Percentiles rank a stretch among this genome's conserved stretches.
These are phyloP conservation scores for Coleophora deauratella DNA, from an alignment of 2,888 invertebrate genomes.

Conservation along the genomic window DNA sequence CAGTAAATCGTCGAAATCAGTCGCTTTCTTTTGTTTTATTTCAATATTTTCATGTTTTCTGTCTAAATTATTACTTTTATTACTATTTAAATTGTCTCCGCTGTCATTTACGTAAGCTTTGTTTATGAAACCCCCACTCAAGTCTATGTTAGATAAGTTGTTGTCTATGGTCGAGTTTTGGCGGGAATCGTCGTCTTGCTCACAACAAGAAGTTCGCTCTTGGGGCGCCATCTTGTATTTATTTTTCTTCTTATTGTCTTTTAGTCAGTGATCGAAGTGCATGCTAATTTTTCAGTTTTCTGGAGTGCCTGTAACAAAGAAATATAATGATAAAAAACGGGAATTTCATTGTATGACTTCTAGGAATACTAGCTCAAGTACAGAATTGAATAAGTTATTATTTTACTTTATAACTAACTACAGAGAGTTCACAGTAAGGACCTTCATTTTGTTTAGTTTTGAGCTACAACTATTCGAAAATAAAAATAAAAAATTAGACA, in stretches of 20 bases:
- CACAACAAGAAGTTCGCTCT: constrained; percentile 61
- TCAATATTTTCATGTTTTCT: constrained; percentile 22
- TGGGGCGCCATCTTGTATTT: constrained; percentile 63
- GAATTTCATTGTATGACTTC: not conserved
- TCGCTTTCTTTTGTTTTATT: constrained; percentile 48
- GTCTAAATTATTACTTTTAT: constrained; percentile 14
- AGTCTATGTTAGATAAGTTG: constrained; percentile 53
- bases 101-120: constrained; percentile 56
- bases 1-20: constrained; percentile 89
- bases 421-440: too few relatives aligned
- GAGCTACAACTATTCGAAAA: too few relatives aligned
- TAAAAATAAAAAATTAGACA: too few relatives aligned
- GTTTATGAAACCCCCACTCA: constrained; percentile 53
- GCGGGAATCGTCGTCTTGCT: constrained; percentile 43
- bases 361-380: too few relatives aligned
- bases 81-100: constrained; percentile 27
- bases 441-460: too few relatives aligned
- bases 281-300: constrained; percentile 16
- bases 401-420: too few relatives aligned
- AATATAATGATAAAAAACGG: not conserved
- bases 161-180: constrained; percentile 41
- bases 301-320: constrained; percentile 21
- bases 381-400: too few relatives aligned
- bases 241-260: constrained; percentile 14
- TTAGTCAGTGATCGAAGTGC: constrained; percentile 23